Evolutionary conservation across 2,113 vertebrate species (phyloP).

Genomic region (Apteryx owenii): DNA sequence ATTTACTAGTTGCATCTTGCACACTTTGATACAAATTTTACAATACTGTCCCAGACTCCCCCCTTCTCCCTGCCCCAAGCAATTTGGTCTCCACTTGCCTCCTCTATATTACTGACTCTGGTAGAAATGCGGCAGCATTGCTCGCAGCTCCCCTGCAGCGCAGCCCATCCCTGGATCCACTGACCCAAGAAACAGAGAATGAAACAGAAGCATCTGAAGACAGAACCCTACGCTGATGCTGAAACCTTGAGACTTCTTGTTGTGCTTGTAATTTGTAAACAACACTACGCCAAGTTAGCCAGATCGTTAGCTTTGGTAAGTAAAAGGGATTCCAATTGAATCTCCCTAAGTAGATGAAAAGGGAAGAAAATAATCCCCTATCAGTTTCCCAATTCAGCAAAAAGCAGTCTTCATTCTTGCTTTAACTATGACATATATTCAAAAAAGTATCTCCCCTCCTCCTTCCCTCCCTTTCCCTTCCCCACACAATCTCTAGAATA

Average conservation of each 20-base stretch:
- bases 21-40: background rate
- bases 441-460: background rate
- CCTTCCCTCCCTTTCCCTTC: background rate
- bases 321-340: background rate
- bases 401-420: background rate
- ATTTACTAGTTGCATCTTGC: background rate
- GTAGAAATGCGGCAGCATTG: background rate
- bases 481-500: background rate
- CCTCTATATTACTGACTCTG: background rate
- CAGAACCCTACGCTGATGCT: background rate
- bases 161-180: background rate
- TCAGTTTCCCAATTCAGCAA: background rate
- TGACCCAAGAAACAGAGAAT: background rate
- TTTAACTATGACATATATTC: background rate
- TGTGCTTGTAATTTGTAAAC: background rate
- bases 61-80: background rate
- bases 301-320: background rate
- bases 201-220: background rate
- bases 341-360: background rate
- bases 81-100: background rate
- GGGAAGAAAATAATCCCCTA: background rate
- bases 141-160: background rate
- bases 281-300: background rate
- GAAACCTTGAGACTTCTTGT: background rate
- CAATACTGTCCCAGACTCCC: background rate